phyloP scores from a whole-genome alignment of 1,140 invertebrate genomes.

The Drosophila orena region DNA sequence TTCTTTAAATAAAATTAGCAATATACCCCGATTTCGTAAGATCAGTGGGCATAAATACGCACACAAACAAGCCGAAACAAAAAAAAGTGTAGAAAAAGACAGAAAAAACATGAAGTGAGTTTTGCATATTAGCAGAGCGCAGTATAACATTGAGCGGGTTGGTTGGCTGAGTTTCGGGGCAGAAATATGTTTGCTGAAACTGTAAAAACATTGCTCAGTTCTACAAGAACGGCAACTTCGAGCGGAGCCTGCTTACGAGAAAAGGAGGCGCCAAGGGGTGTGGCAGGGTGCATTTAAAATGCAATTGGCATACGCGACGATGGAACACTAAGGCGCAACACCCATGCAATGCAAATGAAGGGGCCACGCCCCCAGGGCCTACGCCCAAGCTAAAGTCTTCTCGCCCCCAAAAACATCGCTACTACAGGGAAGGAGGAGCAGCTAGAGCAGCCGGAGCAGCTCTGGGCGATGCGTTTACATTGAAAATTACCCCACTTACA shows the following conservation, averaged over 20 bases:
- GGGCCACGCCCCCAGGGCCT: slow-evolving; percentile 54
- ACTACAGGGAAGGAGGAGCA: slow-evolving; percentile 34
- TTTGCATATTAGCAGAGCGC: slow-evolving; percentile 69
- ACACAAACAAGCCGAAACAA: slow-evolving; percentile 18
- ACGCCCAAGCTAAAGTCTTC: slow-evolving; percentile 45
- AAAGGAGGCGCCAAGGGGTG: slow-evolving; percentile 11
- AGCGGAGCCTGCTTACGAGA: slow-evolving; percentile 30
- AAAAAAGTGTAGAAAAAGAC: slow-evolving; percentile 21
- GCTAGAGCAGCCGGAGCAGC: slow-evolving; percentile 51
- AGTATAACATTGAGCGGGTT: slow-evolving; percentile 5
- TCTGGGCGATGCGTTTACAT: slow-evolving; percentile 76
- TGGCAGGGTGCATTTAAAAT: slow-evolving; percentile 64
- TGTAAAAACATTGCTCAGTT: slow-evolving; percentile 66
- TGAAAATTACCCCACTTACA: slow-evolving; percentile 80
- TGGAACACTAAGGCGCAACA: neutral
- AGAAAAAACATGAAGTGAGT: slow-evolving; percentile 34
- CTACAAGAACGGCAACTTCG: slow-evolving; percentile 33
- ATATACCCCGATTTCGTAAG: neutral
- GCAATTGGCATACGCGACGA: slow-evolving; percentile 58
- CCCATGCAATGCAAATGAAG: slow-evolving; percentile 69
- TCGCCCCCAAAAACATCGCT: slow-evolving; percentile 3
- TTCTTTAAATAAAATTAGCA: too few species aligned
- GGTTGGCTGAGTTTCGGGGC: neutral
- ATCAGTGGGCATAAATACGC: slow-evolving; percentile 9
- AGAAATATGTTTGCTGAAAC: slow-evolving; percentile 41